phyloP scores from a whole-genome alignment of 2,888 invertebrate genomes.

The Oligia fasciuncula region DNA sequence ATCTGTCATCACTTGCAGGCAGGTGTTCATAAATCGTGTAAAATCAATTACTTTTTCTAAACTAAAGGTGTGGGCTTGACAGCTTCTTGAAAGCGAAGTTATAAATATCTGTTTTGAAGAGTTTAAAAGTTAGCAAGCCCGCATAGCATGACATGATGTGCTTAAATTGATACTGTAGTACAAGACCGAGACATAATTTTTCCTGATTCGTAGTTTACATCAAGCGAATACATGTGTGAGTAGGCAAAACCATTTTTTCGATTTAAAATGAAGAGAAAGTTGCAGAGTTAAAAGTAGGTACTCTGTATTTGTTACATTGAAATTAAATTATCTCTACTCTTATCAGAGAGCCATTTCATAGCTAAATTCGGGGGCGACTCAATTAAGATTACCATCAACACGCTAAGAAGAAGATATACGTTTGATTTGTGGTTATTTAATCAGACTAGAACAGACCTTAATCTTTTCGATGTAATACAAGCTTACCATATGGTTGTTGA shows the following conservation, averaged over 20 bases:
- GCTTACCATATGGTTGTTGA: not conserved
- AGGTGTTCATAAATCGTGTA: conserved; percentile 5
- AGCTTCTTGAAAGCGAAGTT: not conserved
- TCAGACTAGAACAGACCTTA: not conserved
- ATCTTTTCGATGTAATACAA: not conserved
- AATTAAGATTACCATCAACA: not conserved
- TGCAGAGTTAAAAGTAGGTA: not conserved
- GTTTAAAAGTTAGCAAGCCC: not conserved
- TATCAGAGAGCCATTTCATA: not conserved
- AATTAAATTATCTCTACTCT: not conserved
- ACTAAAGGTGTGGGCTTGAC: not conserved
- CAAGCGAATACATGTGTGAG: not conserved
- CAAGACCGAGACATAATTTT: not conserved
- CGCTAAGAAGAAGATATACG: not conserved
- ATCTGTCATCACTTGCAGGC: conserved; percentile 22
- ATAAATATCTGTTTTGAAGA: not conserved
- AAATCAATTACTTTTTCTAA: conserved; percentile 4
- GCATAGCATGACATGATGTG: no score
- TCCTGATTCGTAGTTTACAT: not conserved
- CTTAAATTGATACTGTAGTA: not conserved
- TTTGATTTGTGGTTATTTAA: not conserved
- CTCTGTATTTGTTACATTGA: not conserved
- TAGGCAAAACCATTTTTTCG: no score
- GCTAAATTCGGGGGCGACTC: not conserved
- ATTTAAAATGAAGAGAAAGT: not conserved